phyloP scores from a whole-genome alignment of 2,113 vertebrate species.

The Cynopterus brachyotis region DNA sequence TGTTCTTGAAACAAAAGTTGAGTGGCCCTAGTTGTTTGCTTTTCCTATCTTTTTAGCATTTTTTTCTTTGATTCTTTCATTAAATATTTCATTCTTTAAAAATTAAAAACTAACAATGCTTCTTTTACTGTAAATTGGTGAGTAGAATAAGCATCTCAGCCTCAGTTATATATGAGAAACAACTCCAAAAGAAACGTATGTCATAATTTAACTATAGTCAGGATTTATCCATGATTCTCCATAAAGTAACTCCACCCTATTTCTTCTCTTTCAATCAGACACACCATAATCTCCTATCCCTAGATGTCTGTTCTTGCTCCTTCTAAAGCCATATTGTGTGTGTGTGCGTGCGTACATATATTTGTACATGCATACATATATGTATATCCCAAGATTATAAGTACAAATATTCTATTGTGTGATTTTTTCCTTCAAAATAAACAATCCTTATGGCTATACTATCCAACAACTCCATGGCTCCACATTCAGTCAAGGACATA shows the following conservation, averaged over 20 bases:
- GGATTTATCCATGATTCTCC: not conserved
- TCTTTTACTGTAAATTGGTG: not conserved
- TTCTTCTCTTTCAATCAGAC: not conserved
- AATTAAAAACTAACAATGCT: not conserved
- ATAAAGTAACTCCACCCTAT: not conserved
- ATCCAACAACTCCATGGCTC: not conserved
- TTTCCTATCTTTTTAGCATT: not conserved
- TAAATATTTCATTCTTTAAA: conserved; percentile 10
- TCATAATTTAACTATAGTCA: not conserved
- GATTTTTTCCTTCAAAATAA: conserved; percentile 41
- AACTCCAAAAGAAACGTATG: not conserved
- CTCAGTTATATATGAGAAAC: not conserved
- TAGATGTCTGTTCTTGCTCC: not conserved
- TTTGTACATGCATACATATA: not conserved
- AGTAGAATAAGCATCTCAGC: not conserved
- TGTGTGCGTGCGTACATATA: not conserved
- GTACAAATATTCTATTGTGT: not conserved
- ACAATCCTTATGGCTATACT: not conserved
- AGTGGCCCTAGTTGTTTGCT: not conserved
- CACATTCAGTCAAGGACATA: not conserved
- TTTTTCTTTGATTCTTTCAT: not conserved
- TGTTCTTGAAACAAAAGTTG: not conserved
- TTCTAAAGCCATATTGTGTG: conserved; percentile 1
- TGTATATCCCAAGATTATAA: not conserved
- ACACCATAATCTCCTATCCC: not conserved